Percentiles rank a stretch among this genome's conserved stretches.
Conservation (phyloP, 2,113 vertebrate genomes). For the Sander vitreus region DNA sequence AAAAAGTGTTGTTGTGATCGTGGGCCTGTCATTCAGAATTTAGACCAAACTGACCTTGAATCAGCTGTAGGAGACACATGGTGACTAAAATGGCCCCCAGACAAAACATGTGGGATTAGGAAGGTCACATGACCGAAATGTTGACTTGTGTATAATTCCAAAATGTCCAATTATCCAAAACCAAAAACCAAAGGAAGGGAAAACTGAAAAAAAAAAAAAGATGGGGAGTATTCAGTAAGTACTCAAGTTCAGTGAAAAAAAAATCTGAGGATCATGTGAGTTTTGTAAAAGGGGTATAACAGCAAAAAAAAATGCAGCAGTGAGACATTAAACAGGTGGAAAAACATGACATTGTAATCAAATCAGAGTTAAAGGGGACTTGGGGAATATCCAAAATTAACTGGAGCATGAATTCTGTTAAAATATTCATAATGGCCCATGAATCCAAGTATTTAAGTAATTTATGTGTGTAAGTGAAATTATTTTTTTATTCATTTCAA, state of each 20-base stretch:
- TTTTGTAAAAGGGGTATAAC: neutral
- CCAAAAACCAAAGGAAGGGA: slow-evolving; percentile 10
- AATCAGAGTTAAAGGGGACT: slow-evolving; percentile 19
- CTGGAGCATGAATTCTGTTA: slow-evolving; percentile 37
- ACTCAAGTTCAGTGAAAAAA: neutral
- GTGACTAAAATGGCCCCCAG: slow-evolving; percentile 59
- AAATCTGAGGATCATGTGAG: neutral
- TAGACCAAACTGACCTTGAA: slow-evolving; percentile 68
- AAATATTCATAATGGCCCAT: slow-evolving; percentile 35
- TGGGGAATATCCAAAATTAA: slow-evolving; percentile 27
- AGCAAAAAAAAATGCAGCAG: slow-evolving; percentile 1
- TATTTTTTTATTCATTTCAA: neutral
- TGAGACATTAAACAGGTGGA: slow-evolving; percentile 12
- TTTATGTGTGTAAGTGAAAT: slow-evolving; percentile 9
- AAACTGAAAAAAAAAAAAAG: slow-evolving; percentile 20
- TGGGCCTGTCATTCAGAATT: neutral
- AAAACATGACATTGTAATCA: slow-evolving; percentile 1
- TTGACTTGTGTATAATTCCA: slow-evolving; percentile 40
- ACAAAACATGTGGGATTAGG: slow-evolving; percentile 65
- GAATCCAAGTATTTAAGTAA: slow-evolving; percentile 20
- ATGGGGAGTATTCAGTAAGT: neutral
- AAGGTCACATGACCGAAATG: slow-evolving; percentile 47
- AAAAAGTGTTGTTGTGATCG: slow-evolving; percentile 7
- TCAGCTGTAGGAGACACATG: slow-evolving; percentile 31
- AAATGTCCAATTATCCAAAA: slow-evolving; percentile 57